Evolutionary conservation across 2,113 vertebrate genomes (phyloP).

Genomic region (Phaethon lepturus): DNA sequence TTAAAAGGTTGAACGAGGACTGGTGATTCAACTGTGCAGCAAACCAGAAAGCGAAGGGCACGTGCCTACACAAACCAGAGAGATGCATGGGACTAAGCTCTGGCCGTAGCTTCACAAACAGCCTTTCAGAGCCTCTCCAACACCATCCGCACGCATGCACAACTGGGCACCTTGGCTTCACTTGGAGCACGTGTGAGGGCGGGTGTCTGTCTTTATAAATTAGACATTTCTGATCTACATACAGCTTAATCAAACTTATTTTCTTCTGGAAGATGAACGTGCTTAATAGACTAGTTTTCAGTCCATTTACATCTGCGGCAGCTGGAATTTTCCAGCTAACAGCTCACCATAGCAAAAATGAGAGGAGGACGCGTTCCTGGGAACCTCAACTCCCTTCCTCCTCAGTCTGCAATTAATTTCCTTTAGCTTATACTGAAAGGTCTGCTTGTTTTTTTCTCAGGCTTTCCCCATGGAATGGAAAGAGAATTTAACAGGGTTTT

Average conservation of each 20-base stretch:
- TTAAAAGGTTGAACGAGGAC: not conserved
- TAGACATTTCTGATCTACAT: not conserved
- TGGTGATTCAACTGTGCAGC: not conserved
- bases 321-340: slow-evolving; percentile 50
- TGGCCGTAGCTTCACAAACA: not conserved
- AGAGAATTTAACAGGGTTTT: slow-evolving; percentile 33
- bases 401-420: slow-evolving; percentile 52
- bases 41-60: not conserved
- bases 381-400: slow-evolving; percentile 34
- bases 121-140: not conserved
- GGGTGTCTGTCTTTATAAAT: not conserved
- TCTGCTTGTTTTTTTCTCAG: slow-evolving; percentile 24
- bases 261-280: not conserved
- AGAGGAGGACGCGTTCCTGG: not conserved
- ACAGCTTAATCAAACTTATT: not conserved
- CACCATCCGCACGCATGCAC: rapidly evolving
- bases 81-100: not conserved
- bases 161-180: not conserved
- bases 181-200: not conserved
- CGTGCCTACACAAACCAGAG: rapidly evolving
- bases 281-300: not conserved
- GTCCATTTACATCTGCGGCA: not conserved
- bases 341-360: not conserved
- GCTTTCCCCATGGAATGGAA: slow-evolving; percentile 22
- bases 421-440: slow-evolving; percentile 27